Conservation (phyloP, 2,113 vertebrate genomes). For the Myotis davidii region DNA sequence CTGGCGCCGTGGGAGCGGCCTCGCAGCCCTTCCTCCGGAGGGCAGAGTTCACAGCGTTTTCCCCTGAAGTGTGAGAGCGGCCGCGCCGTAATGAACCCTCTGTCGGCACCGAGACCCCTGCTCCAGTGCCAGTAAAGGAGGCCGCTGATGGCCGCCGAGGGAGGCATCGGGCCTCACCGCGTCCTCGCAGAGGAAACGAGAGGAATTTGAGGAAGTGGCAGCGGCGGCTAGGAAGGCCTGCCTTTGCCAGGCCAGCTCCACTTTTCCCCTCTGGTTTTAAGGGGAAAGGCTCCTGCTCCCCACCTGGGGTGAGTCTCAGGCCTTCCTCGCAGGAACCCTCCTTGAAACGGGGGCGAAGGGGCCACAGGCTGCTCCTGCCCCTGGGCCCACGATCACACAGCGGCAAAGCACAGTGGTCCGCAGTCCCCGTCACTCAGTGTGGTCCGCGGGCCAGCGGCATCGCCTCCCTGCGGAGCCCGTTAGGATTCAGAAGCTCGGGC, state of each 20-base stretch:
- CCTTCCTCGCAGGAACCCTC: background rate
- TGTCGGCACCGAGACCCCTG: constrained; percentile 24
- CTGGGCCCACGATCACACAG: no score
- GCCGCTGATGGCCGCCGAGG: background rate
- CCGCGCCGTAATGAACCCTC: background rate
- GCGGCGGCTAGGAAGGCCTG: background rate
- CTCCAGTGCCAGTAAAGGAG: constrained; percentile 61
- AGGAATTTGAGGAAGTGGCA: constrained; percentile 63
- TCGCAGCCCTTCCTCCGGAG: background rate
- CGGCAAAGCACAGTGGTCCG: background rate
- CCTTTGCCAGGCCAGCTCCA: background rate
- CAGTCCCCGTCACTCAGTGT: background rate
- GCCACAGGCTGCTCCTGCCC: background rate
- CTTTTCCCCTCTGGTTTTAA: background rate
- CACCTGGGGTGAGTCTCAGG: background rate
- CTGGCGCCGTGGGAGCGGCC: background rate
- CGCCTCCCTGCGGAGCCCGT: rapidly evolving
- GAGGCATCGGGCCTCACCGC: background rate
- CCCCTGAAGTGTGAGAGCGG: background rate
- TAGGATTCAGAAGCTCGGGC: background rate
- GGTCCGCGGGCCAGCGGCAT: rapidly evolving
- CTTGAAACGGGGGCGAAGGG: background rate
- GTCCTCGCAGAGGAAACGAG: constrained; percentile 59
- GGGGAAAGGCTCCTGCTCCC: background rate
- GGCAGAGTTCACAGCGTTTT: constrained; percentile 48